Percentiles rank a stretch among this genome's conserved stretches.
These are phyloP conservation scores for Urocolius indicus DNA, from an alignment of 2,113 vertebrate genomes.

Conservation along the genomic window DNA sequence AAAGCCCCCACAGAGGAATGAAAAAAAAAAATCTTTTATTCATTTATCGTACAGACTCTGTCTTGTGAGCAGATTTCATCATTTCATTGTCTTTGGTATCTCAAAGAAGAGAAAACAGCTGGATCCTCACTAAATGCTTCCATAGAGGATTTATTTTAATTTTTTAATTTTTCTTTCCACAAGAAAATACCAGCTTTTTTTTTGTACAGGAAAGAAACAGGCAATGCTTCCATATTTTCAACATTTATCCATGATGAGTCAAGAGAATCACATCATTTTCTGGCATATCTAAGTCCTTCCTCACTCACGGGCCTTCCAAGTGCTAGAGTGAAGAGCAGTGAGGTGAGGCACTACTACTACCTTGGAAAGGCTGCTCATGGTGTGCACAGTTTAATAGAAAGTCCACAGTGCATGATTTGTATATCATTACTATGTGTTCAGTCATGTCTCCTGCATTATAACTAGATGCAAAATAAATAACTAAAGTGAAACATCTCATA, in stretches of 20 bases:
- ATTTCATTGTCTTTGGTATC: constrained; percentile 49
- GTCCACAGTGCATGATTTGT: neutral
- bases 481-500: neutral
- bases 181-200: neutral
- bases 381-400: neutral
- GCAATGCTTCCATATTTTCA: neutral
- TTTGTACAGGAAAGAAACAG: neutral
- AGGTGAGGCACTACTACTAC: neutral
- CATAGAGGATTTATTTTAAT: neutral
- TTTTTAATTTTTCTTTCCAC: neutral
- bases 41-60: constrained; percentile 12
- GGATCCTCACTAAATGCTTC: constrained; percentile 15
- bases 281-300: neutral
- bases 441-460: neutral
- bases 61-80: constrained; percentile 48
- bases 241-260: neutral
- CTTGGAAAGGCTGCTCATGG: neutral
- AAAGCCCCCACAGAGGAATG: constrained; percentile 47
- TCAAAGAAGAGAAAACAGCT: constrained; percentile 49
- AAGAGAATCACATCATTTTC: neutral
- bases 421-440: neutral
- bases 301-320: neutral
- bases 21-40: constrained; percentile 48
- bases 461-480: neutral
- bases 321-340: neutral